These are phyloP conservation scores for Hylaeus volcanicus DNA, from an alignment of 1,140 invertebrate genomes.

Conservation along the genomic window DNA sequence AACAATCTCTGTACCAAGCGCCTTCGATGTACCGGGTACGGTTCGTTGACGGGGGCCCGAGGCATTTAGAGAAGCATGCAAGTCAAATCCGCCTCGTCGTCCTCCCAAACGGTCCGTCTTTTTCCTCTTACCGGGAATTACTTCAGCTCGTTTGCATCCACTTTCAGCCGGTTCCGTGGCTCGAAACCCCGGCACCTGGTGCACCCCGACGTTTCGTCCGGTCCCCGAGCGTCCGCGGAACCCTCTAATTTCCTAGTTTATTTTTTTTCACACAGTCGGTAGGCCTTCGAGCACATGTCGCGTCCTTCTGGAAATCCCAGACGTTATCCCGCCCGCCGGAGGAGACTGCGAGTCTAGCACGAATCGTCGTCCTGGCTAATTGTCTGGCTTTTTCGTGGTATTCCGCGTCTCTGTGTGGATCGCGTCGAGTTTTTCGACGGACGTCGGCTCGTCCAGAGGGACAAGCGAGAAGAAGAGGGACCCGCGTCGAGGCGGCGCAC, in stretches of 20 bases:
- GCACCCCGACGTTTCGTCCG: neutral
- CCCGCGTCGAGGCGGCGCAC: conserved; percentile 62
- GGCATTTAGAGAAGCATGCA: conserved; percentile 16
- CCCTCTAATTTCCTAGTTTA: neutral
- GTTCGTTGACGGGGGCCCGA: neutral
- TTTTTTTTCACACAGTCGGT: neutral
- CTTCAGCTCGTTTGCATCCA: conserved; percentile 10
- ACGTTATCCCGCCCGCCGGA: conserved; percentile 1
- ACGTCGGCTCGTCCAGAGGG: conserved; percentile 16
- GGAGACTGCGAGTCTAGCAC: conserved; percentile 70
- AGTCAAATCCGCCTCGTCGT: neutral
- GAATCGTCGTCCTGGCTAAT: conserved; percentile 57
- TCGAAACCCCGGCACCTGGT: neutral
- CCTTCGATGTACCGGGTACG: no score
- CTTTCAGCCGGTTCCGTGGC: neutral
- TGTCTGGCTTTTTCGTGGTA: conserved; percentile 56
- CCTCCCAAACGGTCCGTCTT: neutral
- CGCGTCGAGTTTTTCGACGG: conserved; percentile 49
- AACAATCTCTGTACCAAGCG: no score
- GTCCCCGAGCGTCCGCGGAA: neutral
- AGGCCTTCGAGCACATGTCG: conserved; percentile 4
- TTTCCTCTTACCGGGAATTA: neutral
- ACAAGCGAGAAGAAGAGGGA: conserved; percentile 30
- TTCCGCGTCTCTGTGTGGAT: conserved; percentile 7
- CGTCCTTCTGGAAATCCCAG: conserved; percentile 26